Evolutionary conservation across 2,797 vertebrate species (phyloP).

Genomic region (Sebastes paucispinis): DNA sequence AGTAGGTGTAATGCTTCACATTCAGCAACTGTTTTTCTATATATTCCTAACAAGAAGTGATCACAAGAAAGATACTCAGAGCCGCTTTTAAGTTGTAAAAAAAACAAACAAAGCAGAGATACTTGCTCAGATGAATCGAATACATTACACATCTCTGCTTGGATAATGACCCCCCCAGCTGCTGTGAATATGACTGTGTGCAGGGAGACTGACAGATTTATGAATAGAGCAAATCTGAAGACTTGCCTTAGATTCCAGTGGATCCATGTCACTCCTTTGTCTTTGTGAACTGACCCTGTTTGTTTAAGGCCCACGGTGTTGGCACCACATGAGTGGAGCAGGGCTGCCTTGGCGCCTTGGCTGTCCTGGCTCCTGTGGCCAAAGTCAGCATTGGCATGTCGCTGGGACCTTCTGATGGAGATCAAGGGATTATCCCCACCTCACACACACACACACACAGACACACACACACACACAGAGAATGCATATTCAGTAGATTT

Average conservation of each 20-base stretch:
- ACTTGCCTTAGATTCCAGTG: conserved; percentile 53
- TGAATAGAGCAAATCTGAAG: conserved; percentile 50
- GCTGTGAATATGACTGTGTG: conserved; percentile 21
- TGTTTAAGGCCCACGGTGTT: conserved; percentile 70
- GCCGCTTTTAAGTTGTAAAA: conserved; percentile 7
- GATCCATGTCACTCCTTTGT: conserved; percentile 62
- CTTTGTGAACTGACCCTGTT: conserved; percentile 80
- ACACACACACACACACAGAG: neutral
- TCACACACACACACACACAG: neutral
- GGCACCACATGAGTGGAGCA: conserved; percentile 70
- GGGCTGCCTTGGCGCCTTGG: conserved; percentile 65
- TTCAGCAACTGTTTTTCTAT: conserved; percentile 3
- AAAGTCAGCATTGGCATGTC: conserved; percentile 76
- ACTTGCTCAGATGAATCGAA: conserved; percentile 5
- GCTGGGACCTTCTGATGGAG: conserved; percentile 67
- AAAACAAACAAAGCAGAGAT: conserved; percentile 4
- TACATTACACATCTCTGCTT: neutral
- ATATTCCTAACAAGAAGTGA: neutral
- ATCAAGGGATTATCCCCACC: conserved; percentile 65
- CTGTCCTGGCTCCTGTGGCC: conserved; percentile 63
- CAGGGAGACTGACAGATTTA: conserved; percentile 55
- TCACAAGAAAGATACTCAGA: neutral
- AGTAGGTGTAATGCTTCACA: neutral
- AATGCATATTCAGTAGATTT: conserved; percentile 5
- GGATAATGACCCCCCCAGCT: conserved; percentile 19